A percentile compares a stretch with the other conserved stretches of the same genome.
These are phyloP conservation scores for Sitta europaea DNA, from an alignment of 2,113 vertebrate species.

Conservation along the genomic window DNA sequence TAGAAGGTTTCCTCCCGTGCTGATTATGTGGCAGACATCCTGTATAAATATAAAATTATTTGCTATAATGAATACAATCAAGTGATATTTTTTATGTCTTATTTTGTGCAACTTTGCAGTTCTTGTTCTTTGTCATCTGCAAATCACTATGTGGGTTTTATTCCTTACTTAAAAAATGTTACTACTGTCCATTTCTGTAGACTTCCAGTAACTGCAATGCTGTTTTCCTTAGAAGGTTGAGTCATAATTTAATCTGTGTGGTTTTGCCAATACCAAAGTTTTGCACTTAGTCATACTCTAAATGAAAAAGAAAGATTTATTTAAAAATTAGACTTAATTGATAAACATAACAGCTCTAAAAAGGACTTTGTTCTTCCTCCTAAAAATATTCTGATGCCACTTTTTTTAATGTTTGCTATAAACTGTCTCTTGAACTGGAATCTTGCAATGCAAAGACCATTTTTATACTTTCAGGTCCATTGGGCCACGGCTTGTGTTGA, in stretches of 20 bases:
- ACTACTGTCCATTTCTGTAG: not conserved
- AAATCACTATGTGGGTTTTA: not conserved
- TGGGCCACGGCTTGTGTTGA: constrained; percentile 57
- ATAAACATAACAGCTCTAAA: not conserved
- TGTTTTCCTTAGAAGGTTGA: not conserved
- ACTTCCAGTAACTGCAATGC: not conserved
- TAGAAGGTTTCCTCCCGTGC: not conserved
- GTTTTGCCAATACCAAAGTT: not conserved
- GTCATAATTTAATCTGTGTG: not conserved
- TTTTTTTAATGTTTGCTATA: not conserved
- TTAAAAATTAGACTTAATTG: not conserved
- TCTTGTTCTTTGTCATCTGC: not conserved
- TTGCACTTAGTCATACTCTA: not conserved
- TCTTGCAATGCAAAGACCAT: not conserved
- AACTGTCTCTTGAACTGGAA: not conserved
- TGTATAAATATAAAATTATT: not conserved
- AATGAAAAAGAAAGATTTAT: not conserved
- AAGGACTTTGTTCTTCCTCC: not conserved
- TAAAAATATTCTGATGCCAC: not conserved
- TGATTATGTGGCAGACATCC: not conserved
- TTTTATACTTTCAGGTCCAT: constrained; percentile 61
- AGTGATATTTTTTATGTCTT: not conserved
- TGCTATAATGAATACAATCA: not conserved
- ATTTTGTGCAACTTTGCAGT: not conserved
- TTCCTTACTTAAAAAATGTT: not conserved